Base-by-base conservation (phyloP, 2,113 vertebrate species). In the Callionymus lyra region DNA sequence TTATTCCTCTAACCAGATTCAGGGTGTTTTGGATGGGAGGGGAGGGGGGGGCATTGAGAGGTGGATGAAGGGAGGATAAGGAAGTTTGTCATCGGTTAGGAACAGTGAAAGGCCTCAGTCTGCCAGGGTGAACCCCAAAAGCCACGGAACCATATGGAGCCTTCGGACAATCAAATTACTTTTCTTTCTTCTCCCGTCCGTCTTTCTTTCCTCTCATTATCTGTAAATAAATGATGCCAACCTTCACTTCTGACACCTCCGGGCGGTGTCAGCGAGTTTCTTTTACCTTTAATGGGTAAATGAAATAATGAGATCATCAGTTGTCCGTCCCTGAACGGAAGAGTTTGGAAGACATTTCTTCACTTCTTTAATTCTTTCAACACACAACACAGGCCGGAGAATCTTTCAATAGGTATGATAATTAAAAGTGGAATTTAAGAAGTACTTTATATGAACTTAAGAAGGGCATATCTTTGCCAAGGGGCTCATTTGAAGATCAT, bases 1-100 rank as follows among this genome's bases (percentile, higher is more conserved):
- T 87, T 86, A 79, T 87, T 83, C 78, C 51, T 59, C 65, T 77
- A 82, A 83, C 82, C 83, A 82, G 79, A 86, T 87, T 85, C 81
- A 65, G 74, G 49, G 69, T 79, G 72, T 78, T 75, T 72, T 44
- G 50, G 48, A 61, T 38, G 53, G 51, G 48, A 35, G 48, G 41
- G 42, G 8, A 13, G 45, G 56, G 55, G 31, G 57, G 37, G 53
- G 44, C 54, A 56, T 66, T 72, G 53, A 63, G 61, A 65, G 53
- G 44, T 62, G 63, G 59, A 59, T 69, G 77, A 60, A 66, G 65
- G 68, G 57, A 67, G 72, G 71, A 76, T 74, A 67, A 70, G 69
- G 68, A 80, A 65, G 70, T 84, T 83, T 76, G 76, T 72, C 68
- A 69, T 71, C 58, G 38, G 67, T 60, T 74, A 65, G 53, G 67